Evolutionary conservation across 2,888 invertebrate species (phyloP), one percentile per base, ranked within the genome.

Genomic region (Lagria hirta): DNA sequence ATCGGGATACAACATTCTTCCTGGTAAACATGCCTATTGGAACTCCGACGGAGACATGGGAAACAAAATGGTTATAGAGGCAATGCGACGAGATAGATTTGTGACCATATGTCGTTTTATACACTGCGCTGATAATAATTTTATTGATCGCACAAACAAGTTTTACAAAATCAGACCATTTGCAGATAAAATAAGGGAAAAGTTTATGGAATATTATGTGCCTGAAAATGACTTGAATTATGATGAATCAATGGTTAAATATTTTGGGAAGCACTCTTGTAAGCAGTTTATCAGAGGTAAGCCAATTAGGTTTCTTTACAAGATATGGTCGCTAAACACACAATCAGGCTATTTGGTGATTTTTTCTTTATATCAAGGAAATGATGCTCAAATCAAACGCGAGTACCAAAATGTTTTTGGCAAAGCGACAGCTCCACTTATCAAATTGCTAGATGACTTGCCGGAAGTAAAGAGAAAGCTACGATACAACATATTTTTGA

Each of bases 241-340:
- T n/a, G n/a, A n/a, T n/a, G n/a, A n/a, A n/a, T n/a, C 24, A 7
- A 26, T 26, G 26, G 26, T 43, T 22, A 24, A 24, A 12, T 37
- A 37, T 17, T 37, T 42, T 13, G 33, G 20, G 1, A 23, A 15
- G 8, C 34, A 33, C 13, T 18, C 33, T n/a, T 23, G 24, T 12
- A 42, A 40, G 33, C n/a, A n/a, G n/a, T n/a, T n/a, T n/a, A n/a
- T n/a, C n/a, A n/a, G n/a, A n/a, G n/a, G n/a, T n/a, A n/a, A n/a
- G n/a, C n/a, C n/a, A n/a, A n/a, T n/a, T n/a, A n/a, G n/a, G n/a
- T n/a, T n/a, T n/a, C n/a, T n/a, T 4, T 42, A 34, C 18, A 42
- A 34, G 33, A n/a, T 12, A 1, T 42, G 42, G 42, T 23, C 7
- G 2, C 10, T 26, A 4, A 13, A 14, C 15, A 28, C 5, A 5